Evolutionary conservation across 2,888 invertebrate genomes (phyloP).

Genomic region (Netelia inedita): DNA sequence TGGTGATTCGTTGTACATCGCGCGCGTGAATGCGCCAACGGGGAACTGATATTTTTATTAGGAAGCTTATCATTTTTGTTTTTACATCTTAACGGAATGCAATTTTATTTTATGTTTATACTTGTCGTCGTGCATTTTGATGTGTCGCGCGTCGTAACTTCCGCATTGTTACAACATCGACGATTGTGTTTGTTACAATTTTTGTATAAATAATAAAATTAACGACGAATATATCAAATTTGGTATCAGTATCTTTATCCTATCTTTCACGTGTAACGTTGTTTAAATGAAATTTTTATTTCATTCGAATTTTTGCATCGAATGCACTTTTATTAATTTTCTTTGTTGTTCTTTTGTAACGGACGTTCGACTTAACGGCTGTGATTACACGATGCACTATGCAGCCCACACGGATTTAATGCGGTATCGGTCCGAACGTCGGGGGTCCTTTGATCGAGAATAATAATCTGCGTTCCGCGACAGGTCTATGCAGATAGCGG

Average conservation of each 20-base stretch:
- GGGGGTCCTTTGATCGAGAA: slow-evolving; percentile 63
- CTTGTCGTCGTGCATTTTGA: background rate
- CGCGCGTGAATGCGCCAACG: background rate
- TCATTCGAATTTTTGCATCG: background rate
- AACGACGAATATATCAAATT: no score
- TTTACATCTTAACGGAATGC: background rate
- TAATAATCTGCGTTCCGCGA: slow-evolving; percentile 57
- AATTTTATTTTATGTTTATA: background rate
- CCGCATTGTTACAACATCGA: no score
- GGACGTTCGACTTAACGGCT: slow-evolving; percentile 38
- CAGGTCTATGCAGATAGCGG: slow-evolving; percentile 40
- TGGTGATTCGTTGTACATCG: slow-evolving; percentile 45
- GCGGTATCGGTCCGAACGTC: slow-evolving; percentile 42
- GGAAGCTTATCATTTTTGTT: background rate
- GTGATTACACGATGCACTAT: slow-evolving; percentile 4
- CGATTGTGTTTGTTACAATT: no score
- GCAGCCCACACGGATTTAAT: slow-evolving; percentile 48
- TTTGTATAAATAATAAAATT: no score
- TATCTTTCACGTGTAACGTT: no score
- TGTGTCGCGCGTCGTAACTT: background rate
- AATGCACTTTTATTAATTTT: slow-evolving; percentile 9
- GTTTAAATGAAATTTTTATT: background rate
- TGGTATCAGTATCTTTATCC: no score
- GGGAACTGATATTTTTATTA: slow-evolving; percentile 27
- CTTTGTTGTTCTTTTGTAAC: slow-evolving; percentile 2